phyloP scores from a whole-genome alignment of 1,140 invertebrate species.

The Papilio polyxenes region DNA sequence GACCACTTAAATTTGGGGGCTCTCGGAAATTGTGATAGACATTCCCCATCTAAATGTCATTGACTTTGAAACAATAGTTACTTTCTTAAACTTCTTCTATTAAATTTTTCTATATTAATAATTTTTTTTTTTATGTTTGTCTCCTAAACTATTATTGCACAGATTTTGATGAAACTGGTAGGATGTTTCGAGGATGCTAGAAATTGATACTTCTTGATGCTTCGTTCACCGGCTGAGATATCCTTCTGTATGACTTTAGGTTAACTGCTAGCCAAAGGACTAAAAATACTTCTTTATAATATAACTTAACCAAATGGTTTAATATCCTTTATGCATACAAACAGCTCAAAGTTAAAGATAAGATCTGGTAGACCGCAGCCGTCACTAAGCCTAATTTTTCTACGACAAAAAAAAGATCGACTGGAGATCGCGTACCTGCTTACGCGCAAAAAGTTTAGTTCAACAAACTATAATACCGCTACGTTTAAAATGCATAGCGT shows the following conservation, averaged over 20 bases:
- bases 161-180: not conserved
- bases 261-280: too few species aligned
- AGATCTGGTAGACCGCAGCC: not conserved
- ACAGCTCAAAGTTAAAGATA: not conserved
- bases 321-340: not conserved
- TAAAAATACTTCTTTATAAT: too few species aligned
- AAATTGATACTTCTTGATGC: too few species aligned
- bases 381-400: not conserved
- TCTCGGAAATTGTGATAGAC: conserved; percentile 58
- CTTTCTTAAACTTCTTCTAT: not conserved
- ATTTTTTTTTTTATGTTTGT: too few species aligned
- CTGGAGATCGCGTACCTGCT: conserved; percentile 51
- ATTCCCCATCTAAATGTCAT: conserved; percentile 51
- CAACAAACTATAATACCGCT: conserved; percentile 56
- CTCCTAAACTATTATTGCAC: not conserved
- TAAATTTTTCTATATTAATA: not conserved
- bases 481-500: conserved; percentile 13
- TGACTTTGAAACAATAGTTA: conserved; percentile 41
- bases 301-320: not conserved
- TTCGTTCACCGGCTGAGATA: too few species aligned
- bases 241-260: too few species aligned
- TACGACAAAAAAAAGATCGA: conserved; percentile 44
- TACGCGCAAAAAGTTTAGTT: conserved; percentile 64
- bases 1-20: conserved; percentile 48
- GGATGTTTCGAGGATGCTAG: too few species aligned